phyloP scores from a whole-genome alignment of 35 echinoderm and acorn worm genomes.

The Chiridota heheva region DNA sequence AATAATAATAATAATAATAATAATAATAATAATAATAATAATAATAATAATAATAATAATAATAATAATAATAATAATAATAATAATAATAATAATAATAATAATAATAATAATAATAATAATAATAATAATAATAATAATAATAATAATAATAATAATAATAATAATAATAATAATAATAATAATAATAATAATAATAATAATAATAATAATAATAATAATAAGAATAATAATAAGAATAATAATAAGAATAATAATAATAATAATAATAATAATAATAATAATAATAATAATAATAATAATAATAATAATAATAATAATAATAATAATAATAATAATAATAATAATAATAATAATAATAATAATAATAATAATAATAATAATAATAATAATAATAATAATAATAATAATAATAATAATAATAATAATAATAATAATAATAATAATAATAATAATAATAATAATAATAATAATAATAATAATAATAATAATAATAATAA shows the following conservation, averaged over 20 bases:
- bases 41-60: constrained; percentile 11
- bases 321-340: constrained; percentile 11
- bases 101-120: constrained; percentile 11
- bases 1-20: constrained; percentile 11
- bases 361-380: constrained; percentile 11
- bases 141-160: constrained; percentile 11
- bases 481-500: no score
- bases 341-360: constrained; percentile 11
- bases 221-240: no score
- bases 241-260: no score
- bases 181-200: constrained; percentile 11
- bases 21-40: constrained; percentile 11
- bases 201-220: no score
- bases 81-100: constrained; percentile 11
- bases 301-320: constrained; percentile 11
- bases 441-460: no score
- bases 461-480: no score
- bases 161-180: constrained; percentile 11
- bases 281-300: constrained; percentile 11
- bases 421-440: no score
- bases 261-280: no score
- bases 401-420: no score
- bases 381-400: constrained; percentile 11
- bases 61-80: constrained; percentile 11
- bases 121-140: constrained; percentile 11